Base-by-base conservation (phyloP, 2,797 vertebrate species). In the Scolopax bukidnonensis region DNA sequence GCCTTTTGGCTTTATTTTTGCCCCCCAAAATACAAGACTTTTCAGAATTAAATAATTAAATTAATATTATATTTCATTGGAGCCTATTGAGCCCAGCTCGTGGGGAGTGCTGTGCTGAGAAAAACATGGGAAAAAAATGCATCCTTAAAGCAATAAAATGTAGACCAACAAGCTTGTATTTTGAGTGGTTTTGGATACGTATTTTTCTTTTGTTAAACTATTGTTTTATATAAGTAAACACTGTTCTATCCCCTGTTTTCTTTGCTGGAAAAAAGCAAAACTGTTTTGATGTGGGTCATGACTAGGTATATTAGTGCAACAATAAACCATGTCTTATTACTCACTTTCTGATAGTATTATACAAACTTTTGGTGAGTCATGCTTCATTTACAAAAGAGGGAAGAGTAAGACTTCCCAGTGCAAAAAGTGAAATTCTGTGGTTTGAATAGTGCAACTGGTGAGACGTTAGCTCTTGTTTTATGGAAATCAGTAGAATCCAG, bases 351-450 rank as follows among this genome's bases (percentile, higher is more conserved):
- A 24, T 40, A 40, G 53, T 17, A 12, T 50, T 64, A 36, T 23
- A 24, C 64, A 83, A 87, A n/a, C 48, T 80, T 90, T 6, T 24
- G 36, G 57, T 93, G 74, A 93, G 36, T 93, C 75, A 63, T 77
- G 40, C 68, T 77, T 78, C 64, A 36, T 41, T 71, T 80, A 53
- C 43, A 63, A n/a, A 69, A 36, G 40, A 41, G 10, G 5, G 10
- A 89, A 73, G 11, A 56, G 5, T 93, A 81, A 90, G 24, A 56
- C n/a, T 94, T 93, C 90, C 86, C 70, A 84, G 48, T 11, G 43
- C 45, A 70, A 95, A 86, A 91, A 94, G 69, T 85, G 64, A 92
- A 87, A 83, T 89, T 74, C 33, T 92, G 48, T 38, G 78, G 28
- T 68, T 97, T 89, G 38, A 84, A 36, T 41, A 56, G 63, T 38